Conservation (phyloP, 2,797 vertebrate genomes). For the Anguilla pacifica region DNA sequence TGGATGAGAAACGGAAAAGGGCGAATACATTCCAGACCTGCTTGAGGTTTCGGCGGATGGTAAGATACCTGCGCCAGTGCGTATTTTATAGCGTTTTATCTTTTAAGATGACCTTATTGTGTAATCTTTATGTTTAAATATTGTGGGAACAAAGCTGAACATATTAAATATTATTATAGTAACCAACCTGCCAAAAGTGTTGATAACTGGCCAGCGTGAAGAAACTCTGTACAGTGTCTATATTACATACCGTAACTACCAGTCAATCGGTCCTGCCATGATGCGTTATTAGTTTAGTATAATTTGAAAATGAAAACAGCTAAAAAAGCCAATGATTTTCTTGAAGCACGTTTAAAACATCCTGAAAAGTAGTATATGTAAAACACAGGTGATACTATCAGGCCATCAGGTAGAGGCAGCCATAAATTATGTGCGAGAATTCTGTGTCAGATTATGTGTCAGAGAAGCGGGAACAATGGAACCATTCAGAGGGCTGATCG, state of each 20-base stretch:
- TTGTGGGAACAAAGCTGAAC: not conserved
- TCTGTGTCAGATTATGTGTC: not conserved
- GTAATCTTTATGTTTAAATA: not conserved
- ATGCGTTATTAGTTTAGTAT: not conserved
- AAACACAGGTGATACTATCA: not conserved
- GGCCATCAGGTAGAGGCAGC: not conserved
- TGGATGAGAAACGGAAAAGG: conserved; percentile 52
- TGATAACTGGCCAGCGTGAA: not conserved
- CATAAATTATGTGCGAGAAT: not conserved
- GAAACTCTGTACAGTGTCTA: not conserved
- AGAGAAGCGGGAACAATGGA: conserved; percentile 49
- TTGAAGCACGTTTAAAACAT: not conserved
- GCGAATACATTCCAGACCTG: conserved; percentile 50
- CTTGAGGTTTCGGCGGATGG: conserved; percentile 65
- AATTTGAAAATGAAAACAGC: not conserved
- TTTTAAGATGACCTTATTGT: not conserved
- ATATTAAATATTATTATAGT: not conserved
- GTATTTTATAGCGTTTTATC: not conserved
- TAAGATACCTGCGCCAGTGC: conserved; percentile 39
- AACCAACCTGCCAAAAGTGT: not conserved
- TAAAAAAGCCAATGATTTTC: not conserved
- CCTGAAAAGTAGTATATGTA: not conserved
- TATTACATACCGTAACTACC: not conserved
- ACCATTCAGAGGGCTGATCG: conserved; percentile 44
- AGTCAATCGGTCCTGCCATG: not conserved